Evolutionary conservation across 1,140 invertebrate genomes (phyloP).

Genomic region (Orius insidiosus): DNA sequence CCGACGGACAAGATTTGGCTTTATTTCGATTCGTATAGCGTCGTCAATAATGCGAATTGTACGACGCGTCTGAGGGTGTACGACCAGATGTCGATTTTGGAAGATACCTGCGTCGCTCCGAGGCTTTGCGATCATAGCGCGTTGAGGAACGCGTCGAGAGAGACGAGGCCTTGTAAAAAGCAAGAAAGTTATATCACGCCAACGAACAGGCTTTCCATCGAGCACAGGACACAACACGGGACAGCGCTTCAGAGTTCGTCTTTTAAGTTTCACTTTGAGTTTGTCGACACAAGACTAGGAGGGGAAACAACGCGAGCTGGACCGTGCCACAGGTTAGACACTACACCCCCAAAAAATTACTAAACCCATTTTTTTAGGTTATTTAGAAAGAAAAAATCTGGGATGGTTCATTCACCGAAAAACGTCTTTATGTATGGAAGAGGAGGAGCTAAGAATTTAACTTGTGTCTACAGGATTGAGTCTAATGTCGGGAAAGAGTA

Average conservation of each 20-base stretch:
- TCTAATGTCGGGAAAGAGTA: conserved; percentile 41
- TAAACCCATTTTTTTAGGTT: conserved; percentile 27
- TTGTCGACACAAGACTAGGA: conserved; percentile 59
- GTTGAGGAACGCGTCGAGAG: conserved; percentile 49
- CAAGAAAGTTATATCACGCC: conserved; percentile 64
- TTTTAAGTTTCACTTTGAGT: conserved; percentile 46
- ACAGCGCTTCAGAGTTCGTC: conserved; percentile 32
- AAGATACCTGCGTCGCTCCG: conserved; percentile 57
- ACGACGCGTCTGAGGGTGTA: conserved; percentile 34
- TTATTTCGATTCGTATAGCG: conserved; percentile 64
- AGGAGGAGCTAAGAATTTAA: conserved; percentile 54
- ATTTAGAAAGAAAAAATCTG: conserved; percentile 35
- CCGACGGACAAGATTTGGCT: conserved; percentile 67
- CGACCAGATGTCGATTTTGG: conserved; percentile 26
- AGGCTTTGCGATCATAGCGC: conserved; percentile 65
- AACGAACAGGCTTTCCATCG: conserved; percentile 24
- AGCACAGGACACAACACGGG: conserved; percentile 24
- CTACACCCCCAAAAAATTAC: no score
- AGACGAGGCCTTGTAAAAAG: conserved; percentile 51
- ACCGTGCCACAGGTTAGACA: conserved; percentile 21
- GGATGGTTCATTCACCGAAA: conserved; percentile 45
- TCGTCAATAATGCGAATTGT: conserved; percentile 21
- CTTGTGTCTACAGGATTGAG: conserved; percentile 55
- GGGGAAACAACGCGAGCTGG: conserved; percentile 25
- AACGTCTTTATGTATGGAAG: conserved; percentile 67